phyloP scores from a whole-genome alignment of 2,797 vertebrate genomes.

The Macrochelys suwanniensis region DNA sequence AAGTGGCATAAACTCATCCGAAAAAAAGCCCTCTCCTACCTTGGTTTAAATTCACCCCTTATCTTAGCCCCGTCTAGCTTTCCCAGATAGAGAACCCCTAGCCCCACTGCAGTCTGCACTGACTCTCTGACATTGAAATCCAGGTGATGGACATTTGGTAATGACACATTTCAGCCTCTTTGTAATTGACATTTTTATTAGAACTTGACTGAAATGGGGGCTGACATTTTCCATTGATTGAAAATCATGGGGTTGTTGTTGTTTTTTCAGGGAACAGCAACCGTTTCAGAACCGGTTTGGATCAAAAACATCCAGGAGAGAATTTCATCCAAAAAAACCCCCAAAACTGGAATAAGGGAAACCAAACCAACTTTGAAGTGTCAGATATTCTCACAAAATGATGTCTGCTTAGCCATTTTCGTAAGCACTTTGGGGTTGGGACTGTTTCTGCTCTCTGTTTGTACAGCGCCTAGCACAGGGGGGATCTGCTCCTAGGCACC shows the following conservation, averaged over 20 bases:
- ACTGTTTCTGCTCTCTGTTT: neutral
- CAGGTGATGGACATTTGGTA: neutral
- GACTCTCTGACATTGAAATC: neutral
- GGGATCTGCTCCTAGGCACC: neutral
- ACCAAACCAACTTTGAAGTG: neutral
- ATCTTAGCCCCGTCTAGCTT: neutral
- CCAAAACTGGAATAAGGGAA: neutral
- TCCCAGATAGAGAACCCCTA: neutral
- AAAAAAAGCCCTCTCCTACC: neutral
- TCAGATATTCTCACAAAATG: neutral
- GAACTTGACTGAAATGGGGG: neutral
- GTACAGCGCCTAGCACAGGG: neutral
- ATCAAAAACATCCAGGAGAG: neutral
- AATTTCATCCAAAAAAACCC: neutral
- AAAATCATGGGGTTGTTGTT: neutral
- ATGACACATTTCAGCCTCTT: neutral
- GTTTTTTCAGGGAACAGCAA: neutral
- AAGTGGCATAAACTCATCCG: neutral
- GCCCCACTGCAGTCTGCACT: neutral
- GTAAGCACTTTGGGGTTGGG: neutral
- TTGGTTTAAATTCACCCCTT: neutral
- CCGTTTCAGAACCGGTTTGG: neutral
- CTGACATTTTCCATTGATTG: neutral
- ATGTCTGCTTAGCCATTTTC: neutral
- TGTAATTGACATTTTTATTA: neutral